Conservation (phyloP, 2,888 invertebrate species). For the Plebejus melissa region DNA sequence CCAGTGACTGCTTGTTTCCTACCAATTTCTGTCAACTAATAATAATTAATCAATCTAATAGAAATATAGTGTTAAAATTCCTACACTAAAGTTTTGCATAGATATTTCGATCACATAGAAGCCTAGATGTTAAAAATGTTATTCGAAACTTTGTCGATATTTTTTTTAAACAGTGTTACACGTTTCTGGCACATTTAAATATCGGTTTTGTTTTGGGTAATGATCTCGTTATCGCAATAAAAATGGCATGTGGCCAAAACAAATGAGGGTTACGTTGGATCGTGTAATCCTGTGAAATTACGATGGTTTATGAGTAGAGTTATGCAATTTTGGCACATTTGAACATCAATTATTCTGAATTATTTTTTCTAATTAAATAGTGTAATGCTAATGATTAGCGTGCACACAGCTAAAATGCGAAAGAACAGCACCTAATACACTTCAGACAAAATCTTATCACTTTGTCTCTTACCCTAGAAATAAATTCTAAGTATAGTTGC, state of each 20-base stretch:
- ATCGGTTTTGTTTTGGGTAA: neutral
- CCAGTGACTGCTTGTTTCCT: too few species aligned
- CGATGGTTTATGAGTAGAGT: neutral
- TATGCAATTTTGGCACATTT: neutral
- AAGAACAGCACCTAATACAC: too few species aligned
- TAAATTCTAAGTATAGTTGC: too few species aligned
- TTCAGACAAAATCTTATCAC: too few species aligned
- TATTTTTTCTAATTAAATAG: too few species aligned
- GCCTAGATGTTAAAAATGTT: neutral
- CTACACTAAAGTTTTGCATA: neutral
- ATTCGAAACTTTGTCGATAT: neutral
- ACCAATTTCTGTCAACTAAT: too few species aligned
- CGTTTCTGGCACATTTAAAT: neutral
- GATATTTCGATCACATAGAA: neutral
- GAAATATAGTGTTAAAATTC: neutral
- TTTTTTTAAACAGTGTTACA: neutral
- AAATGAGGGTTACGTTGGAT: neutral
- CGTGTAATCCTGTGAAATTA: neutral
- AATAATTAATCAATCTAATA: neutral
- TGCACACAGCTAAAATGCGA: too few species aligned
- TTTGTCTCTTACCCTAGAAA: too few species aligned
- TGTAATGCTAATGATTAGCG: too few species aligned
- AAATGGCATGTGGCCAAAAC: conserved; percentile 18
- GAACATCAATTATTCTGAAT: too few species aligned
- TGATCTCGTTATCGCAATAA: conserved; percentile 11